A percentile compares a stretch with the other conserved stretches of the same genome.
Conservation (phyloP, 2,888 invertebrate species). For the Lithosia quadra region DNA sequence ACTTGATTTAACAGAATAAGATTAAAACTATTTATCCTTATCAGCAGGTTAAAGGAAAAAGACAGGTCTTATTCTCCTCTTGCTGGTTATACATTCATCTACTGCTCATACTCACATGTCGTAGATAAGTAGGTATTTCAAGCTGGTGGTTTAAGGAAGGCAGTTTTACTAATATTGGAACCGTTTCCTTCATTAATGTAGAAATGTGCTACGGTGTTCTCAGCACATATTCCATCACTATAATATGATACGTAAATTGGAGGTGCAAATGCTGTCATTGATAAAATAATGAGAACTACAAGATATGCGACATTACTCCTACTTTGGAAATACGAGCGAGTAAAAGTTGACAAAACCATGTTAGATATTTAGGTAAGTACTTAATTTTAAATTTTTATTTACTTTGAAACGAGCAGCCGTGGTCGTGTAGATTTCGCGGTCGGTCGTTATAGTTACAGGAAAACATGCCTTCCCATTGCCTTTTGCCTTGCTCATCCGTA, state of each 20-base stretch:
- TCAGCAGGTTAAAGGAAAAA: neutral
- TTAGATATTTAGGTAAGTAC: conserved; percentile 22
- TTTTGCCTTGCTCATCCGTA: too few species aligned
- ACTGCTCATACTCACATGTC: conserved; percentile 11
- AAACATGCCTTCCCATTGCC: too few species aligned
- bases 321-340: conserved; percentile 27
- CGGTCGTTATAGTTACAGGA: too few species aligned
- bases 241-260: conserved; percentile 71
- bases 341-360: conserved; percentile 30
- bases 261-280: conserved; percentile 64
- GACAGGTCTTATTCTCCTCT: neutral
- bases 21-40: neutral
- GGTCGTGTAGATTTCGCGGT: conserved; percentile 47
- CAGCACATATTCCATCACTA: conserved; percentile 57
- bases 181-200: conserved; percentile 46
- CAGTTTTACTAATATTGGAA: conserved; percentile 15
- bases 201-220: conserved; percentile 69
- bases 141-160: conserved; percentile 2
- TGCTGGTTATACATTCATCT: neutral
- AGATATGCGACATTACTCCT: conserved; percentile 56
- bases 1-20: too few species aligned
- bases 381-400: too few species aligned
- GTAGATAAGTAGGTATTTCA: neutral
- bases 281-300: conserved; percentile 61
- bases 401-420: too few species aligned